Evolutionary conservation across 1,140 invertebrate genomes (phyloP), one percentile per base, ranked within the genome.

Genomic region (Sinonovacula constricta): DNA sequence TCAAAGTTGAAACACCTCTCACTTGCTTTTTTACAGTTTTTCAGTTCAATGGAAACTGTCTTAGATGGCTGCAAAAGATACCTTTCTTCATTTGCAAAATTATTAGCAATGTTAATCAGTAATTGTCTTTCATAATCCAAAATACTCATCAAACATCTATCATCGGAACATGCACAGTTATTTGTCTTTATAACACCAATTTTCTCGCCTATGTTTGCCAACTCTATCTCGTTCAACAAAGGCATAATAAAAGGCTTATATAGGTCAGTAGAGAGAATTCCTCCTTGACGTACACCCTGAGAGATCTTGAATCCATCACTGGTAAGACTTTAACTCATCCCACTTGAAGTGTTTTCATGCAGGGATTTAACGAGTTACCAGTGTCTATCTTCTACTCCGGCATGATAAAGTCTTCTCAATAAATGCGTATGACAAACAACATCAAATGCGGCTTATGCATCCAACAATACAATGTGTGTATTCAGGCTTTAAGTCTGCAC

Each of bases 41-140:
- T 63, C 4, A 71, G 34, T 28, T 63, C 28, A 18, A 70, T 36
- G 4, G 49, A 15, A 14, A 71, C 68, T 59, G 34, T 71, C 28
- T 79, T 79, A 18, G 51, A 59, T 22, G 59, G 77, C 33, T 79
- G 68, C 18, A 72, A 26, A 24, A 65, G 14, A 39, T 72, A 72
- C 18, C 60, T 60, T 33, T 79, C 77, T 26, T 14, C 4, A 5
- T 65, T 79, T 24, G 66, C 66, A 54, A 68, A 54, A 10, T n/a
- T n/a, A n/a, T n/a, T n/a, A n/a, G n/a, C n/a, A n/a, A 68, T 68
- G 31, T 68, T 54, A 14, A 70, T 24, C 30, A 70, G n/a, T 2
- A 57, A 1, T 31, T 70, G 53, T 14, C n/a, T n/a, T 34, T 12
- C 28, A 15, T 18, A 31, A 18, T 51, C 34, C 24, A 22, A 24